Percentiles rank a stretch among this genome's conserved stretches.
phyloP scores from a whole-genome alignment of 2,113 vertebrate species.

The Channa maculata region DNA sequence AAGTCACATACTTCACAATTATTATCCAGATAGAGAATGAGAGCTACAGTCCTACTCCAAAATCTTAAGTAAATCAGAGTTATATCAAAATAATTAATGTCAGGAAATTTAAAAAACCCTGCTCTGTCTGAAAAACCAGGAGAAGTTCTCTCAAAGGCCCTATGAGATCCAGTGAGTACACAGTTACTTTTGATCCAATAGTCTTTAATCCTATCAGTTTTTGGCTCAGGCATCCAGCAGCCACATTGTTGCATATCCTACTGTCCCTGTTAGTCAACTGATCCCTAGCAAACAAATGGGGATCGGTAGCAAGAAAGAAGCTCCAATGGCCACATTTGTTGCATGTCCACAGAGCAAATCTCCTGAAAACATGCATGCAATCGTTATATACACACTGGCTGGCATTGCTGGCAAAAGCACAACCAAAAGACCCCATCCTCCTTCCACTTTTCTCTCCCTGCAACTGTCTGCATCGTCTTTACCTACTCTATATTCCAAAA shows the following conservation, averaged over 20 bases:
- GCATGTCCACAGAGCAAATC: slow-evolving; percentile 23
- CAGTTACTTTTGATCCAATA: slow-evolving; percentile 37
- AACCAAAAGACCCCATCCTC: slow-evolving; percentile 8
- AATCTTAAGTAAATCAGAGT: no score
- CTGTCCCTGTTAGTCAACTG: slow-evolving; percentile 25
- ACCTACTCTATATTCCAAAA: slow-evolving; percentile 20
- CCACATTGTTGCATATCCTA: slow-evolving; percentile 12
- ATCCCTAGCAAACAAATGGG: slow-evolving; percentile 23
- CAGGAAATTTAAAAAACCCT: neutral
- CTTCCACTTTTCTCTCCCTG: slow-evolving; percentile 2
- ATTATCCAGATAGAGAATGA: no score
- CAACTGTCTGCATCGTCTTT: slow-evolving; percentile 31
- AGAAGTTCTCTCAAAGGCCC: slow-evolving; percentile 11
- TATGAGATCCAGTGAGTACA: slow-evolving; percentile 15
- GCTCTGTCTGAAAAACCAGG: slow-evolving; percentile 11
- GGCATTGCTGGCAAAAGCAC: neutral
- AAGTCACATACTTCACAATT: no score
- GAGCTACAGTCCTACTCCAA: no score
- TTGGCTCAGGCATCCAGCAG: slow-evolving; percentile 7
- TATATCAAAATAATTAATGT: no score
- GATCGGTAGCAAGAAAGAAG: slow-evolving; percentile 1
- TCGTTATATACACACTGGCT: slow-evolving; percentile 17
- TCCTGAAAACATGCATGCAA: slow-evolving; percentile 1
- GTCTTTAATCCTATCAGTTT: slow-evolving; percentile 40
- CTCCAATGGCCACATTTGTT: slow-evolving; percentile 4